Evolutionary conservation across 1,140 invertebrate species (phyloP).

Genomic region (Ips nitidus): DNA sequence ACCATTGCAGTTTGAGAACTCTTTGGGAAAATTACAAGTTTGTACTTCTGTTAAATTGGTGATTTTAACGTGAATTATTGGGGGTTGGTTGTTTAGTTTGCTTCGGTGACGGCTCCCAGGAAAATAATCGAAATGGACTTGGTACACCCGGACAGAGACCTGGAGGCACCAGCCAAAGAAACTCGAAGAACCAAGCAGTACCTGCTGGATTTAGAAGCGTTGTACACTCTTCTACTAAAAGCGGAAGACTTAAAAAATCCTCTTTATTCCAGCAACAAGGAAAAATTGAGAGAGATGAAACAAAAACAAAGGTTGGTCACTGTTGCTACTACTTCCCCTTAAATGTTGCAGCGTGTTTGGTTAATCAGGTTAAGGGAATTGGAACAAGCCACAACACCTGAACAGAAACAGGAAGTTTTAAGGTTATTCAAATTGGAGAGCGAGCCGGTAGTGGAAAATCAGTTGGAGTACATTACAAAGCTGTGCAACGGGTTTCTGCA

Average conservation of each 20-base stretch:
- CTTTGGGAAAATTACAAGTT: constrained; percentile 78
- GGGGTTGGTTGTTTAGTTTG: constrained; percentile 59
- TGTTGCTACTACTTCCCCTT: neutral
- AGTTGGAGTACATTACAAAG: constrained; percentile 60
- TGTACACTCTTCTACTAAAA: constrained; percentile 69
- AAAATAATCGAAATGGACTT: constrained; percentile 90
- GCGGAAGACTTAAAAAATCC: constrained; percentile 75
- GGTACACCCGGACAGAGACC: constrained; percentile 62
- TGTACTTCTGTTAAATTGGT: constrained; percentile 3
- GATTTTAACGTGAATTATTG: neutral
- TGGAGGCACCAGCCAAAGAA: constrained; percentile 55
- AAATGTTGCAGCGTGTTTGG: constrained; percentile 6
- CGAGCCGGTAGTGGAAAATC: constrained; percentile 48
- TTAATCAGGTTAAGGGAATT: constrained; percentile 49
- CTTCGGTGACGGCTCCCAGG: constrained; percentile 89
- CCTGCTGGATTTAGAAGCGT: constrained; percentile 77
- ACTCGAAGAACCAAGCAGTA: constrained; percentile 73
- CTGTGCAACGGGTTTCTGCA: constrained; percentile 64
- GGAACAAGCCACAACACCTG: constrained; percentile 54
- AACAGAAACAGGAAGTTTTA: constrained; percentile 59
- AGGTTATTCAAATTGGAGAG: constrained; percentile 51
- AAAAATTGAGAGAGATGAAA: constrained; percentile 55
- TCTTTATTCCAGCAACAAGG: constrained; percentile 63
- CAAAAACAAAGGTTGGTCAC: constrained; percentile 46
- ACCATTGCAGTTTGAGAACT: constrained; percentile 88